Base-by-base conservation (phyloP, 2,797 vertebrate species). In the Zenarchopterus dispar region DNA sequence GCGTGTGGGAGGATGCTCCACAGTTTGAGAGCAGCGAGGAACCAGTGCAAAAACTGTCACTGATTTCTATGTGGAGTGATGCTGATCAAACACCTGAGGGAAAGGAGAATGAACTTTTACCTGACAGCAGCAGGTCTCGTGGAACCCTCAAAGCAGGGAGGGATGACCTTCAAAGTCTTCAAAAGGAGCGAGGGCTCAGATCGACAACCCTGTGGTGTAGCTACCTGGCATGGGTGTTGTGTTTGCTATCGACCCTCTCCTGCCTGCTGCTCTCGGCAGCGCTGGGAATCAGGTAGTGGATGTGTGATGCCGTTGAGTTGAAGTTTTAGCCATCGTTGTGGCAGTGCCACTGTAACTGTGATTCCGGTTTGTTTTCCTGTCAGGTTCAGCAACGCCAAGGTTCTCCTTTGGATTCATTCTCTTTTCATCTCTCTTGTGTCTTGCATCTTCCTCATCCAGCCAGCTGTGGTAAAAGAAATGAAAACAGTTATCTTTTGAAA, bases 361-460 rank as follows among this genome's bases (percentile, higher is more conserved):
- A 26, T 1, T 75, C 0, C 70, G 54, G 54, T 70, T 50, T 81
- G 19, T 72, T 58, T 61, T 56, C 11, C 2, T 59, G 8, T 33
- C 83, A 96, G 95, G 72, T 95, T 95, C 77, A 84, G 76, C 75
- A 83, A 78, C 39, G 77, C 74, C 5, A 80, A 93, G 69, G 85
- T 71, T 62, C 56, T 90, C 31, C 70, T 90, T 45, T 96, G 95
- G 95, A 70, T 89, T 0, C 88, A 94, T 17, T 92, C 94, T 6
- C 66, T 95, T 21, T 82, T 90, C 19, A 81, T 93, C 75, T 94
- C 94, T 0, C 60, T 95, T 48, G n/a, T 91, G 10, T 88, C 62
- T 73, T 95, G 94, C 44, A 74, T 84, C 50, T 93, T 95, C 65
- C 17, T 94, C 78, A 80, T 93, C 60, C 94, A 95, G 65, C 94